Evolutionary conservation across 2,888 invertebrate genomes (phyloP).

Genomic region (Ectobius pallidus): DNA sequence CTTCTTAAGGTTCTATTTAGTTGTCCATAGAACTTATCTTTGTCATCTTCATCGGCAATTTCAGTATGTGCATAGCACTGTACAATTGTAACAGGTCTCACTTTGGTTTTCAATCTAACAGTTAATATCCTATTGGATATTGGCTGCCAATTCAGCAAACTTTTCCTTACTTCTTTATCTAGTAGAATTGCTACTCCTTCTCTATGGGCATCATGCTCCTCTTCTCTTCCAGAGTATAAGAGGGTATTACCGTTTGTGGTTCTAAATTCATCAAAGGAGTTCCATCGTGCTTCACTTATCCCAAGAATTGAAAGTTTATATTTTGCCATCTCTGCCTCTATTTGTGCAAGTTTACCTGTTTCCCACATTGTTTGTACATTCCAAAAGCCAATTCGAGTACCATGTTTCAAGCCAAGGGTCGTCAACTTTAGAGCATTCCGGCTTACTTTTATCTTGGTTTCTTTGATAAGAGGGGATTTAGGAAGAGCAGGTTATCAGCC

Average conservation of each 20-base stretch:
- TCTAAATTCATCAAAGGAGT: too few relatives aligned
- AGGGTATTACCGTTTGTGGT: too few relatives aligned
- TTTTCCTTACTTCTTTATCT: constrained; percentile 3
- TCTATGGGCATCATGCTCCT: neutral
- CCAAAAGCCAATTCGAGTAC: too few relatives aligned
- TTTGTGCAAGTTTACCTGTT: neutral
- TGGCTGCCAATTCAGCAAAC: neutral
- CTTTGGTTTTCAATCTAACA: constrained; percentile 6
- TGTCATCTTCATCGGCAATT: neutral
- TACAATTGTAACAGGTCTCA: constrained; percentile 4
- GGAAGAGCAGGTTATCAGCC: constrained; percentile 5
- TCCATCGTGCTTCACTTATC: neutral
- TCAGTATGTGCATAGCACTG: neutral
- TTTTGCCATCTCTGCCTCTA: too few relatives aligned
- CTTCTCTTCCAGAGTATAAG: too few relatives aligned
- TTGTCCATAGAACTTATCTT: constrained; percentile 16
- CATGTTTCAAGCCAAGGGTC: too few relatives aligned
- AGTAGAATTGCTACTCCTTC: neutral
- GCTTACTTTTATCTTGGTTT: constrained; percentile 4
- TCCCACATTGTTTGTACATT: too few relatives aligned
- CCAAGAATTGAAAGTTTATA: too few relatives aligned
- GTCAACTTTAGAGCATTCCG: neutral
- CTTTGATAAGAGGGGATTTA: constrained; percentile 1
- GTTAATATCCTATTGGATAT: constrained; percentile 5
- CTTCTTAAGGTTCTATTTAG: constrained; percentile 12